Conservation (phyloP, 1,140 invertebrate genomes). For the Melipona quadrifasciata region DNA sequence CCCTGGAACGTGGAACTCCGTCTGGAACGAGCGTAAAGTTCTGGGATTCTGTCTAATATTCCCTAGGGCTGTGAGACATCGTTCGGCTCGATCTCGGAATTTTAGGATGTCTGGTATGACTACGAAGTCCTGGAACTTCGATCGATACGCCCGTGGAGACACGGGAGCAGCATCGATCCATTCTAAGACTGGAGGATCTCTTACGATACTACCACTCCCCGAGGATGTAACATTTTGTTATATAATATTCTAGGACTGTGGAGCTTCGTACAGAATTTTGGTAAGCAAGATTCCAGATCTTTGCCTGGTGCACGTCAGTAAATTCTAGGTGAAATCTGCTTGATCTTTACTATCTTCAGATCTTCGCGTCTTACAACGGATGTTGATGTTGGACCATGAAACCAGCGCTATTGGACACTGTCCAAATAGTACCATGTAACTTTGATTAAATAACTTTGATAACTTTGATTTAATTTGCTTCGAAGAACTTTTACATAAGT, state of each 20-base stretch:
- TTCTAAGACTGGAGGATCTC: not conserved
- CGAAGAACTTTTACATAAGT: too few species aligned
- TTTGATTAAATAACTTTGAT: too few species aligned
- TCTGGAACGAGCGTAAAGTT: not conserved
- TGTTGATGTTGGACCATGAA: not conserved
- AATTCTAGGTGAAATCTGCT: not conserved
- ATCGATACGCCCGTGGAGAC: not conserved
- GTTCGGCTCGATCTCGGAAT: not conserved
- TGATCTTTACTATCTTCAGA: not conserved
- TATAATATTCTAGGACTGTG: not conserved
- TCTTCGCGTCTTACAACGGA: not conserved
- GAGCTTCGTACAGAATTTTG: not conserved
- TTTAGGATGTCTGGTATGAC: not conserved
- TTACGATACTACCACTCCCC: not conserved
- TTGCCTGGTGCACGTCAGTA: not conserved
- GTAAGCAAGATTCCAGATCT: not conserved
- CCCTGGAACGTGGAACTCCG: not conserved
- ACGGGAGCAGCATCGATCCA: not conserved
- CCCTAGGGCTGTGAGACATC: not conserved
- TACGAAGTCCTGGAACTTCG: not conserved
- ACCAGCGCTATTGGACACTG: too few species aligned
- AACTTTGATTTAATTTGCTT: too few species aligned
- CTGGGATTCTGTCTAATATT: not conserved
- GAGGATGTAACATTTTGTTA: not conserved
- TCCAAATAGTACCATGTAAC: too few species aligned